A percentile compares a stretch with the other conserved stretches of the same genome.
Evolutionary conservation across 2,797 vertebrate species (phyloP).

Genomic region (Hippoglossus hippoglossus): DNA sequence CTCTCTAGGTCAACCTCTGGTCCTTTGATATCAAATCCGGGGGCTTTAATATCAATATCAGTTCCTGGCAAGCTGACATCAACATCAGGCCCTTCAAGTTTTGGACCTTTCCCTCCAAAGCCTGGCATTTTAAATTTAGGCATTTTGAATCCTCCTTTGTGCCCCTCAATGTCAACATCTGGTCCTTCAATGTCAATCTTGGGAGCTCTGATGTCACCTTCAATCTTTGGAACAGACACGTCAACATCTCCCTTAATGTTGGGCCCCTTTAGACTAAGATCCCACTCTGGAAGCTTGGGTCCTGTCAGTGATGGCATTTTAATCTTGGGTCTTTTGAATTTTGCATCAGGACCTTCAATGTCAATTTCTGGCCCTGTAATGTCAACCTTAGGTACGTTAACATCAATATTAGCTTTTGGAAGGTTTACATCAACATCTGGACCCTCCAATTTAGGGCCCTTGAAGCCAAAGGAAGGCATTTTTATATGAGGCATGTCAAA

Average conservation of each 20-base stretch:
- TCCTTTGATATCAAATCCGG: background rate
- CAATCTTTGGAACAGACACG: too few relatives aligned
- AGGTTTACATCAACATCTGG: slow-evolving; percentile 34
- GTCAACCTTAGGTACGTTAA: background rate
- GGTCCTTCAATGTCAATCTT: too few relatives aligned
- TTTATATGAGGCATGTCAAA: slow-evolving; percentile 37
- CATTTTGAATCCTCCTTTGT: slow-evolving; percentile 48
- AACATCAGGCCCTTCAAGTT: slow-evolving; percentile 19
- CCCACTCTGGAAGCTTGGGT: slow-evolving; percentile 22
- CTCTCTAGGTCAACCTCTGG: slow-evolving; percentile 54
- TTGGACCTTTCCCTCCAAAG: slow-evolving; percentile 23
- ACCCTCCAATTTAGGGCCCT: background rate
- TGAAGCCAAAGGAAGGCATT: background rate
- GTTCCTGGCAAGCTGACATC: slow-evolving; percentile 28
- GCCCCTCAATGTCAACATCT: too few relatives aligned
- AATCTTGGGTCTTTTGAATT: slow-evolving; percentile 81
- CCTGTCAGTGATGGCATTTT: slow-evolving; percentile 68
- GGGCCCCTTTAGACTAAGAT: too few relatives aligned
- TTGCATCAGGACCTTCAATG: background rate
- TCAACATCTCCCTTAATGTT: too few relatives aligned
- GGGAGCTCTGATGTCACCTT: too few relatives aligned
- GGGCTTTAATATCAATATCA: too few relatives aligned
- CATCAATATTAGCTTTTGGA: slow-evolving; percentile 66
- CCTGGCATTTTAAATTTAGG: slow-evolving; percentile 59
- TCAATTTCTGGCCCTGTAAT: slow-evolving; percentile 18